These are phyloP conservation scores for Diorhabda sublineata DNA, from an alignment of 1,140 invertebrate genomes.

Conservation along the genomic window DNA sequence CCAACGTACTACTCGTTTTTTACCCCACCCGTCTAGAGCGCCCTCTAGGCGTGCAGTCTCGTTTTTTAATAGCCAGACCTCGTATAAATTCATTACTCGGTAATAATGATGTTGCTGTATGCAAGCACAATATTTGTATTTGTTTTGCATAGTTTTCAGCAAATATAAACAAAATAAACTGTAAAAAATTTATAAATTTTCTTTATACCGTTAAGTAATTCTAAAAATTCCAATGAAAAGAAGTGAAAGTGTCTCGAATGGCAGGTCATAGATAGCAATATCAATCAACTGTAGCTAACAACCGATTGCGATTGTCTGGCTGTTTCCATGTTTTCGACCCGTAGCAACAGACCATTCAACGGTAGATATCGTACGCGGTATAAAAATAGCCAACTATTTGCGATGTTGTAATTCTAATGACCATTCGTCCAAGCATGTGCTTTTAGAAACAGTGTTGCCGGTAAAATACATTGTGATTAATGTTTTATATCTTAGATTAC, in stretches of 20 bases:
- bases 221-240: neutral
- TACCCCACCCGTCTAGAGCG: too few species aligned
- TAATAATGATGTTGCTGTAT: too few species aligned
- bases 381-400: slow-evolving; percentile 5
- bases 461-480: neutral
- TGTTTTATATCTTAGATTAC: neutral
- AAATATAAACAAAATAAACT: too few species aligned
- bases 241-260: neutral
- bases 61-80: too few species aligned
- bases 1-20: too few species aligned
- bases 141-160: too few species aligned
- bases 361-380: slow-evolving; percentile 1
- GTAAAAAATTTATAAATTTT: too few species aligned
- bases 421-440: neutral
- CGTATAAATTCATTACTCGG: too few species aligned
- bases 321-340: neutral
- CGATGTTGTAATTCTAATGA: neutral
- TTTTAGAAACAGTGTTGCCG: neutral
- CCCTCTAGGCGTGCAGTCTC: too few species aligned
- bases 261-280: too few species aligned
- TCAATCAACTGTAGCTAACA: neutral
- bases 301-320: neutral
- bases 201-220: too few species aligned
- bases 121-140: too few species aligned
- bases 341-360: slow-evolving; percentile 11